Evolutionary conservation across 1,140 invertebrate genomes (phyloP).

Genomic region (Lucilia sericata): DNA sequence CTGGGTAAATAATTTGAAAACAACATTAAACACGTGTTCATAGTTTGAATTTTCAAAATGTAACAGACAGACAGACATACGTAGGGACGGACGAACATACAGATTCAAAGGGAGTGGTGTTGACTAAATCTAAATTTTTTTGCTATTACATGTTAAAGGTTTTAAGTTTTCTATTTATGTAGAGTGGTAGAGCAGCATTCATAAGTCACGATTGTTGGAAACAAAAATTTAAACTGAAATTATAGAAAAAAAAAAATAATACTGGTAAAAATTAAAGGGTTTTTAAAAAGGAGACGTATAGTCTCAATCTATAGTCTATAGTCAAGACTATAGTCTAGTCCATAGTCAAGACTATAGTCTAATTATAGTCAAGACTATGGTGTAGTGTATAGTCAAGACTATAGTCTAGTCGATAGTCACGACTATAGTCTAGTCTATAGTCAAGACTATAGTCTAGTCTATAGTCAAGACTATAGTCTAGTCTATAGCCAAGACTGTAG

Average conservation of each 20-base stretch:
- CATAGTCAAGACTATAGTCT: too few species aligned
- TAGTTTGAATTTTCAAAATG: not conserved
- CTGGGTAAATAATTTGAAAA: conserved; percentile 14
- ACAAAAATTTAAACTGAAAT: not conserved
- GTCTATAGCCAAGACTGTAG: too few species aligned
- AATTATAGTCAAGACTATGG: too few species aligned
- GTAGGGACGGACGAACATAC: not conserved
- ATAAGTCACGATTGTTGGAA: conserved; percentile 23
- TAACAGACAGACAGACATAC: not conserved
- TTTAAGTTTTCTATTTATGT: not conserved
- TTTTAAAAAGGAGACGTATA: too few species aligned
- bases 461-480: too few species aligned
- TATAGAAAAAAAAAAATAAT: not conserved
- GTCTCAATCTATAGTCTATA: too few species aligned
- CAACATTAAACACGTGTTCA: conserved; percentile 26
- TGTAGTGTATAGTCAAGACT: too few species aligned
- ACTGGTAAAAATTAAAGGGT: too few species aligned
- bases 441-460: too few species aligned
- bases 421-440: too few species aligned
- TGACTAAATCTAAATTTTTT: not conserved
- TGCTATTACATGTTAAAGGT: not conserved
- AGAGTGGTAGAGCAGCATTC: not conserved
- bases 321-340: too few species aligned
- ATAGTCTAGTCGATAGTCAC: too few species aligned
- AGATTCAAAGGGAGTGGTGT: conserved; percentile 5